Evolutionary conservation across 2,888 invertebrate species (phyloP), one percentile per base, ranked within the genome.

Genomic region (Lithosia quadra): DNA sequence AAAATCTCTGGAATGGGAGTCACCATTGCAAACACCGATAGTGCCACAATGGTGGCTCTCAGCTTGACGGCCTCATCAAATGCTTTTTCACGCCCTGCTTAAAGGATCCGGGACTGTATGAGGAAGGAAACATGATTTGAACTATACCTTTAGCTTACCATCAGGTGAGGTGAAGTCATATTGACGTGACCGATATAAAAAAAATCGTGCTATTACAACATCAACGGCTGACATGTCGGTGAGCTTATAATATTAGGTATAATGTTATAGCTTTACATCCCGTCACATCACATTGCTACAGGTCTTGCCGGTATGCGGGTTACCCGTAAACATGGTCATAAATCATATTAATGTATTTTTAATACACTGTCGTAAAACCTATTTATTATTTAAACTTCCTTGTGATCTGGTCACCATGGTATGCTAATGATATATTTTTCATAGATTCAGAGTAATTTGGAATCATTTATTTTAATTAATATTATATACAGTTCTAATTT

Each of bases 291-390:
- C 63, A 53, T 63, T 53, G 49, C 49, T 62, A 21, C 28, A 33
- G 69, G 69, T 65, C 69, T 28, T 15, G 28, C 57, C 69, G 55
- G 34, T 43, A 81, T 80, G 75, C 81, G 80, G 81, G 79, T 24
- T 56, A 68, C 63, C 53, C 67, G 71, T 80, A 75, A 81, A 81
- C 76, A 75, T 34, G 58, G 15, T 10, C 53, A 72, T 81, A 81
- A 81, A 81, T 81, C 81, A 81, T 81, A 64, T 68, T 79, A 68
- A 80, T 74, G 77, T 72, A 62, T 67, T 77, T 81, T 81, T 81
- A 79, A 79, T 80, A 77, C 55, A 18, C n/a, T 24, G 65, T 77
- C 75, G 71, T 80, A 76, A 81, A 76, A 63, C 61, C 18, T 39
- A 18, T 63, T 69, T 67, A 68, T 65, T 61, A 68, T 70, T 65